Evolutionary conservation across 2,888 invertebrate genomes (phyloP), one percentile per base, ranked within the genome.

Genomic region (Macrostomum cliftonense): DNA sequence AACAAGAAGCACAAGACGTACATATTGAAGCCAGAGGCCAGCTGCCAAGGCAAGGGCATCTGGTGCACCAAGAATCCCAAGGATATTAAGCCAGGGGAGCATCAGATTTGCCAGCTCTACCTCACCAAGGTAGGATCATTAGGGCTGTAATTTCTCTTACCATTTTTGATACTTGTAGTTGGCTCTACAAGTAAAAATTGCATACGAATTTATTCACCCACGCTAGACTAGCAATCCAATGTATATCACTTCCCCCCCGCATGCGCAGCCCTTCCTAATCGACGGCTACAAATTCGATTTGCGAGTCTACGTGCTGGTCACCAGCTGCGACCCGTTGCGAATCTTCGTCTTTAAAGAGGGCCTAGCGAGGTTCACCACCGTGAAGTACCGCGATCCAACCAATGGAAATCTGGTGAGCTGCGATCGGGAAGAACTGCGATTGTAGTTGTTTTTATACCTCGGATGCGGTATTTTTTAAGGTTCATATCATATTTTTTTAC

Each of bases 241-340:
- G 4, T 7, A 28, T 9, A 4, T 28, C 28, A 28, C 4, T 9
- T 28, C 9, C 28, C 9, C 9, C 9, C 28, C 4, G 4, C 28
- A 4, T 4, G 5, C 28, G 28, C 63, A 82, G 76, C 88, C 88
- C 0, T 81, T 82, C 56, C 74, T 88, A 42, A 81, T 88, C 46
- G 87, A 89, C 65, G 85, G 86, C 1, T 87, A 81, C 67, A 89
- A 89, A 73, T 88, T 88, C 68, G 89, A 89, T 69, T 76, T 89
- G 51, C 75, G 89, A 53, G 78, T 88, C 12, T 89, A 89, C 67
- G 79, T 81, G 0, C 73, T 89, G 28, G 81, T 89, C 53, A 86
- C 88, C 0, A 84, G 85, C 0, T 85, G 86, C 64, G 85, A 87
- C 70, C 88, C 88, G 1, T 74, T 89, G 39, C 75, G 87, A 56